Evolutionary conservation across 1,140 invertebrate genomes (phyloP), one percentile per base, ranked within the genome.

Genomic region (Gonatopus flavifemur): DNA sequence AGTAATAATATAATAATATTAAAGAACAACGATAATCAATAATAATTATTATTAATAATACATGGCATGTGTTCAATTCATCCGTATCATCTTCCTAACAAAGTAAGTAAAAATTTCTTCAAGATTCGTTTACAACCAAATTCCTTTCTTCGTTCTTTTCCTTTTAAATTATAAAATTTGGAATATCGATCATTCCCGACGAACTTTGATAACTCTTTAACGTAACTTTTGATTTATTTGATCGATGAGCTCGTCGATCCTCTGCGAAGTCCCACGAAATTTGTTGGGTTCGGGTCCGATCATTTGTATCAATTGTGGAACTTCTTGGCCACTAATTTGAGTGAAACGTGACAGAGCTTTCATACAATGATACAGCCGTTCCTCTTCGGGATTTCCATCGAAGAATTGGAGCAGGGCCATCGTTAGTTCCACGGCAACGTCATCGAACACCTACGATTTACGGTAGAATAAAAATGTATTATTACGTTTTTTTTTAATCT

Each of bases 331-430:
- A 30, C 87, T 88, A 64, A 93, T 87, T 59, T 86, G 85, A 44
- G 87, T 86, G 61, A 94, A 93, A 61, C 89, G 84, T 9, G 84
- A 82, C 47, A 96, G 78, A 0, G 91, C 88, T 58, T 89, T 90
- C 77, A 90, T 81, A 35, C 87, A 86, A 33, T 90, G 83, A 75
- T 81, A 93, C 40, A 91, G 77, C 42, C 90, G 84, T 61, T 93
- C 88, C 77, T 95, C 93, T 1, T 80, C 78, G 3, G 90, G 88
- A 64, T 84, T 89, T 37, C 82, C 81, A 58, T 88, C 88, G 76
- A 94, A 87, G 77, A 87, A 94, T 80, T 96, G 93, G 16, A 95
- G 82, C 55, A 94, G 78, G n/a, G 93, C 93, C 88, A 94, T 93
- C 12, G 91, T 86, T 57, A 96, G 72, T 74, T 96, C 93, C 15